Percentiles rank a stretch among this genome's conserved stretches.
Conservation (phyloP, 2,888 invertebrate species). For the Himalopsyche tibetana region DNA sequence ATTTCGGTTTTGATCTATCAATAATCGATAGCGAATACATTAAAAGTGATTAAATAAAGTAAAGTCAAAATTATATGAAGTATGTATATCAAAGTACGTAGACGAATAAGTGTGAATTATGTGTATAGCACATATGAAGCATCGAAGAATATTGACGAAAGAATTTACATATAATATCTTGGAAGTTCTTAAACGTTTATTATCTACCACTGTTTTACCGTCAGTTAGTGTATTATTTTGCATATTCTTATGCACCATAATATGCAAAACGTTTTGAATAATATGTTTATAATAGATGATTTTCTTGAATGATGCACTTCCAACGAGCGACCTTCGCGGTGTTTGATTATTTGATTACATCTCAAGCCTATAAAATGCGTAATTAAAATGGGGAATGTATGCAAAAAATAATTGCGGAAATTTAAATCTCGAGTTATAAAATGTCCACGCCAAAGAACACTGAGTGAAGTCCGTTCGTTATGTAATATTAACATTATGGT, state of each 20-base stretch:
- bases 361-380: conserved; percentile 40
- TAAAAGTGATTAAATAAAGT: no score
- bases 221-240: neutral
- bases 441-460: conserved; percentile 16
- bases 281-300: neutral
- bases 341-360: conserved; percentile 14
- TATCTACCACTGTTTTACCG: neutral
- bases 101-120: no score
- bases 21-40: no score
- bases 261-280: conserved; percentile 17
- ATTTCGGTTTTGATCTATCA: no score
- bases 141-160: no score
- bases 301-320: conserved; percentile 28
- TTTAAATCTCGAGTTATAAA: conserved; percentile 20
- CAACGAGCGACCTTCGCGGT: conserved; percentile 23
- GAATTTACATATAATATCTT: no score
- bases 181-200: neutral
- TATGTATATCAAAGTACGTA: no score
- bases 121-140: no score
- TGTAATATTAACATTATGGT: conserved; percentile 32
- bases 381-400: conserved; percentile 29
- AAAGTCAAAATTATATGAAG: no score
- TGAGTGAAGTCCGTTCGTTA: neutral
- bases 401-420: conserved; percentile 38
- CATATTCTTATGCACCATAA: neutral